Evolutionary conservation across 2,888 invertebrate genomes (phyloP).

Genomic region (Silvanus unidentatus): DNA sequence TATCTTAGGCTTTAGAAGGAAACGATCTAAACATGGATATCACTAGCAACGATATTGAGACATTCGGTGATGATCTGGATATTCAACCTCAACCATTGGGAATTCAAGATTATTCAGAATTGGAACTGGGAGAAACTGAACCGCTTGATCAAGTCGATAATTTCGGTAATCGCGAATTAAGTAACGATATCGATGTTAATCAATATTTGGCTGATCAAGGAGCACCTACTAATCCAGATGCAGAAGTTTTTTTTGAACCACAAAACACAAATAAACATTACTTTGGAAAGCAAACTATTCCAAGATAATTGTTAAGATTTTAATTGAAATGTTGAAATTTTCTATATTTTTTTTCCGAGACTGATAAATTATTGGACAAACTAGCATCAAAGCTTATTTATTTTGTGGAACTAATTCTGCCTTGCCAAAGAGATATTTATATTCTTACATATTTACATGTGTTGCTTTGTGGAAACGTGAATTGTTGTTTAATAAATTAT

Average conservation of each 20-base stretch:
- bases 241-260: slow-evolving; percentile 31
- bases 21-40: no score
- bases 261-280: neutral
- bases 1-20: slow-evolving; percentile 21
- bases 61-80: slow-evolving; percentile 33
- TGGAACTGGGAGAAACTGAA: slow-evolving; percentile 5
- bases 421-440: no score
- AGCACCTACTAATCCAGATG: slow-evolving; percentile 36
- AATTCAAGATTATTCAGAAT: neutral
- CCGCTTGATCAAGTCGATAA: slow-evolving; percentile 7
- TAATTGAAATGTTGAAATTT: neutral
- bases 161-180: slow-evolving; percentile 26
- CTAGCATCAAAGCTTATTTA: no score
- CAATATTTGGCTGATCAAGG: slow-evolving; percentile 28
- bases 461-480: no score
- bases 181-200: slow-evolving; percentile 35
- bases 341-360: neutral
- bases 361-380: no score
- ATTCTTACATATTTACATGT: no score
- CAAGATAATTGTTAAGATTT: slow-evolving; percentile 3
- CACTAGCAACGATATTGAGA: slow-evolving; percentile 33
- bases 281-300: neutral
- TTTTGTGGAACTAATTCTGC: no score
- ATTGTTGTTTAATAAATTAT: no score
- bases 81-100: neutral